Percentiles rank a stretch among this genome's conserved stretches.
phyloP scores from a whole-genome alignment of 2,888 invertebrate species.

The Eulithis prunata region DNA sequence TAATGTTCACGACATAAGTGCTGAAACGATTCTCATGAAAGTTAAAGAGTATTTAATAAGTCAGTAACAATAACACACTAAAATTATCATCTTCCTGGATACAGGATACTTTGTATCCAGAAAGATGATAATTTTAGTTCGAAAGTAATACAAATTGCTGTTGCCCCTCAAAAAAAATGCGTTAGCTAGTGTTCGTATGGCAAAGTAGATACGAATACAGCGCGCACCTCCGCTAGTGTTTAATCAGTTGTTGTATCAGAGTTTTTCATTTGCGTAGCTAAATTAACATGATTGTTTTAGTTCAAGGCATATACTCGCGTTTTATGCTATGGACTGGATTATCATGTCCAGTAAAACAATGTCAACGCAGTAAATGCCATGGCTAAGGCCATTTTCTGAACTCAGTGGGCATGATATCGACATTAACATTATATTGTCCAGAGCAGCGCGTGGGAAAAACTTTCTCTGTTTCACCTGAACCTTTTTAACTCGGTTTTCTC shows the following conservation, averaged over 20 bases:
- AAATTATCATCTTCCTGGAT: too few species aligned
- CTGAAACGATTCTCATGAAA: too few species aligned
- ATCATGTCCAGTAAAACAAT: slow-evolving; percentile 28
- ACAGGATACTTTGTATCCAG: too few species aligned
- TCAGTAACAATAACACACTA: too few species aligned
- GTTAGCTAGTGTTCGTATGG: too few species aligned
- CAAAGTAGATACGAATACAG: background rate
- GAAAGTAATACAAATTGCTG: too few species aligned
- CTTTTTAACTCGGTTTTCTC: slow-evolving; percentile 20
- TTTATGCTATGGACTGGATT: slow-evolving; percentile 4
- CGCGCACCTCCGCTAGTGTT: background rate
- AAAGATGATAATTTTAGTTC: too few species aligned
- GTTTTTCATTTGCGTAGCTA: slow-evolving; percentile 22
- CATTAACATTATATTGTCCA: slow-evolving; percentile 43
- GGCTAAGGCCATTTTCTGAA: slow-evolving; percentile 35
- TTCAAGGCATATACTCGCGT: slow-evolving; percentile 18
- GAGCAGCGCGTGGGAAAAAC: slow-evolving; percentile 58
- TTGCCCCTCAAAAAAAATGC: too few species aligned
- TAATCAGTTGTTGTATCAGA: slow-evolving; percentile 29
- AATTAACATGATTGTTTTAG: slow-evolving; percentile 27
- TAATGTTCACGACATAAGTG: too few species aligned
- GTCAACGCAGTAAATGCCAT: slow-evolving; percentile 34
- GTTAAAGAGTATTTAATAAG: too few species aligned
- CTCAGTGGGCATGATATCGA: slow-evolving; percentile 43
- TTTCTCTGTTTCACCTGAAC: slow-evolving; percentile 45